These are phyloP conservation scores for Gulo gulo DNA, from an alignment of 2,113 vertebrate genomes.

Conservation along the genomic window DNA sequence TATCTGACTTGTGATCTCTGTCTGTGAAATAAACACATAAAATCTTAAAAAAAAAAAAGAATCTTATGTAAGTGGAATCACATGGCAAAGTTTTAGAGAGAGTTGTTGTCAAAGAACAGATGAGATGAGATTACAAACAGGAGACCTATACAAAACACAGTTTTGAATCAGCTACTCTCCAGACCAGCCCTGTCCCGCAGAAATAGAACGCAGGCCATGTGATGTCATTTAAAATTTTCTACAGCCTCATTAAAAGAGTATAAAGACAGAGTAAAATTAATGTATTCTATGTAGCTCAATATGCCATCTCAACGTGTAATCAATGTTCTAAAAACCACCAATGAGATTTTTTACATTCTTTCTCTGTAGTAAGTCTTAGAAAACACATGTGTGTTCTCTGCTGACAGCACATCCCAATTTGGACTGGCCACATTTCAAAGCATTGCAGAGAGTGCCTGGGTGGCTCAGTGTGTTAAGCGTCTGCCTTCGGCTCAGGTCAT, in stretches of 20 bases:
- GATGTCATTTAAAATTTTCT: neutral
- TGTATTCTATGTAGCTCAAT: neutral
- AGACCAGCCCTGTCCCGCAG: neutral
- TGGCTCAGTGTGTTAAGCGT: no score
- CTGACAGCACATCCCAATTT: fast-evolving
- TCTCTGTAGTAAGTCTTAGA: neutral
- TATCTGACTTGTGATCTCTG: no score
- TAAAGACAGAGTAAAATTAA: neutral
- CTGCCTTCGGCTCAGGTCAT: no score
- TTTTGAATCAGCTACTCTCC: neutral
- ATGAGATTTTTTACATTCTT: neutral
- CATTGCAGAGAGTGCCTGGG: no score
- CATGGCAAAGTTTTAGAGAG: neutral
- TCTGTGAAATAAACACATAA: no score
- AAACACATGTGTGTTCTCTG: neutral
- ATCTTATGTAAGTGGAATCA: neutral
- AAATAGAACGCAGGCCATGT: neutral
- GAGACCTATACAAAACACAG: neutral
- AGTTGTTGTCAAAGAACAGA: neutral
- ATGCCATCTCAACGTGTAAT: neutral
- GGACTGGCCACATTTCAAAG: neutral
- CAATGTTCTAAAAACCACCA: neutral
- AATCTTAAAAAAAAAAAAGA: neutral
- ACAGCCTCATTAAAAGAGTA: neutral
- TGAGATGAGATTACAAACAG: neutral